Evolutionary conservation across 2,888 invertebrate species (phyloP), one percentile per base, ranked within the genome.

Genomic region (Heliconius charithonia): DNA sequence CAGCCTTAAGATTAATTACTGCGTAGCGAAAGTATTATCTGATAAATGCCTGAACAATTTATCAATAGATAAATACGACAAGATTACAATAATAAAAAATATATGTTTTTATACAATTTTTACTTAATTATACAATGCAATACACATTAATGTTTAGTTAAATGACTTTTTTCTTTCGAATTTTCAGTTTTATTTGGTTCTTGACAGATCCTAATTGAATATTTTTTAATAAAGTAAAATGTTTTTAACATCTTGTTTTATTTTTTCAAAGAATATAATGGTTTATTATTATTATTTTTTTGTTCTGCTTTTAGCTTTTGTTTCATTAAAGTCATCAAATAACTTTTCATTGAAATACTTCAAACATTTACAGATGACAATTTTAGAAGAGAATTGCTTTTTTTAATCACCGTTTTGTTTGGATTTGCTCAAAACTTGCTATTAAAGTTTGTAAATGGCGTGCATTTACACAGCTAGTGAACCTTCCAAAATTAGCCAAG

Each of bases 1-100:
- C 62, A 32, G 59, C 27, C 27, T 63, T 63, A 29, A 74, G 74
- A 74, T 74, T 74, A 45, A 74, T 74, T 74, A 74, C 74, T 10
- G 32, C 37, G 19, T n/a, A 2, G 32, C 16, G 13, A 32, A 72
- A 72, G 59, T 72, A 16, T 32, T 72, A n/a, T 25, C 56, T 72
- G n/a, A 59, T 59, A 59, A 51, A 22, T 51, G 51, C 51, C 51
- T 7, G 13, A 59, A 32, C 22, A 13, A 72, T 59, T 37, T 9
- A 59, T 72, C 59, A 32, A 32, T 56, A 25, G 22, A 56, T 29
- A 32, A 32, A 72, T n/a, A 25, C 3, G 32, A 59, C 59, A 16
- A 32, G 16, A 32, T 32, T 59, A 72, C 9, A 32, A 56, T 22
- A 1, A 59, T 25, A 41, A n/a, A 13, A 13, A 25, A 1, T 37